phyloP scores from a whole-genome alignment of 2,888 invertebrate species.

The Megalurothrips usitatus region DNA sequence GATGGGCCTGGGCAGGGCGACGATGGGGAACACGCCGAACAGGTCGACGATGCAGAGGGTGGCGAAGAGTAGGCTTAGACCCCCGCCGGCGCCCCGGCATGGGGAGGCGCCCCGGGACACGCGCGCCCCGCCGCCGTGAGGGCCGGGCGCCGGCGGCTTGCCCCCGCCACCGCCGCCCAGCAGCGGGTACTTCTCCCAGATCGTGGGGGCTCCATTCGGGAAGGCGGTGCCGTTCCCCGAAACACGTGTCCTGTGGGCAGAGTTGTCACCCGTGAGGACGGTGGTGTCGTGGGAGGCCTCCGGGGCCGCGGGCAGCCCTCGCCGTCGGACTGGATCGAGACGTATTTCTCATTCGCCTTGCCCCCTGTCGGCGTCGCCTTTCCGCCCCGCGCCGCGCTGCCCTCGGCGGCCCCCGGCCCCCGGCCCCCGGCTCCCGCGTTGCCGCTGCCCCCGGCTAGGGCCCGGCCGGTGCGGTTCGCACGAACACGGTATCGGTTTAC shows the following conservation, averaged over 20 bases:
- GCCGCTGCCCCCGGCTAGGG: background rate
- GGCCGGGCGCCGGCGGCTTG: background rate
- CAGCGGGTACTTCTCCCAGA: background rate
- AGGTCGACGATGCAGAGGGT: conserved; percentile 73
- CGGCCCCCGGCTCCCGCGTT: background rate
- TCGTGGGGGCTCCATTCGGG: background rate
- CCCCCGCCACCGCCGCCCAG: background rate
- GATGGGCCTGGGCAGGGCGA: conserved; percentile 68
- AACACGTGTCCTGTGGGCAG: background rate
- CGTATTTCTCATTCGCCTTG: background rate
- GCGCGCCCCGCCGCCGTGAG: background rate
- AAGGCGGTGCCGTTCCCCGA: background rate
- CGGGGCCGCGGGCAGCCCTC: background rate
- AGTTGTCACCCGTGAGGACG: background rate
- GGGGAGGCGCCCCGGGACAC: background rate
- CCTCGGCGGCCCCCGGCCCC: background rate
- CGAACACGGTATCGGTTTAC: background rate
- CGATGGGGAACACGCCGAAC: conserved; percentile 77
- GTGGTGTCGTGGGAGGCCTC: background rate
- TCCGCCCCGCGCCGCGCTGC: too few relatives aligned
- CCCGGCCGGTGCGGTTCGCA: background rate
- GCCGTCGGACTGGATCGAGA: background rate
- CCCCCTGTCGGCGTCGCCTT: background rate
- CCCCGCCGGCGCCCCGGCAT: conserved; percentile 40
- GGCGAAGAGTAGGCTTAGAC: conserved; percentile 65